A percentile compares a stretch with the other conserved stretches of the same genome.
phyloP scores from a whole-genome alignment of 2,888 invertebrate species.

The Clivina fossor region DNA sequence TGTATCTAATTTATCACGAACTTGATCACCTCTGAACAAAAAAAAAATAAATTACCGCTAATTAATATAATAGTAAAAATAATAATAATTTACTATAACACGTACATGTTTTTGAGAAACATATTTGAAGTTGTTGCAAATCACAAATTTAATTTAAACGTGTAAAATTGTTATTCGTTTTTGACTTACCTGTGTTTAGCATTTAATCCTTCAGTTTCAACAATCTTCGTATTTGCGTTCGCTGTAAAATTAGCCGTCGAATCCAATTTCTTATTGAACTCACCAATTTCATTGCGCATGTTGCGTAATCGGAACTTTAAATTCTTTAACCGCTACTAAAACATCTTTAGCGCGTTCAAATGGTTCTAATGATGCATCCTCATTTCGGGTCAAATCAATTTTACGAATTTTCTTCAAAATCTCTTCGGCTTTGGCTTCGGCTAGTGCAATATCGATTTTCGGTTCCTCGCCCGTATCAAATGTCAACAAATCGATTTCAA shows the following conservation, averaged over 20 bases:
- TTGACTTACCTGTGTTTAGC: constrained; percentile 41
- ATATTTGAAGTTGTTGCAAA: too few species aligned
- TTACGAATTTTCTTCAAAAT: constrained; percentile 63
- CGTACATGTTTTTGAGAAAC: too few species aligned
- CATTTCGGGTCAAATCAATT: constrained; percentile 49
- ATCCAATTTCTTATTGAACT: constrained; percentile 67
- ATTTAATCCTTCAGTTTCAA: constrained; percentile 57
- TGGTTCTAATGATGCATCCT: constrained; percentile 52
- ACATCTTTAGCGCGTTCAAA: constrained; percentile 64
- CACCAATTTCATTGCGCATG: constrained; percentile 65
- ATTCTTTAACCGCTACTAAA: constrained; percentile 65
- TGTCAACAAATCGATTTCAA: constrained; percentile 71
- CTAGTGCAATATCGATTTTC: constrained; percentile 77
- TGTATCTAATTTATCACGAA: constrained; percentile 60
- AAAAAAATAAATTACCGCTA: too few species aligned
- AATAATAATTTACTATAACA: too few species aligned
- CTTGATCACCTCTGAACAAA: constrained; percentile 56
- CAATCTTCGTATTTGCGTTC: constrained; percentile 62
- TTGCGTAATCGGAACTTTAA: constrained; percentile 68
- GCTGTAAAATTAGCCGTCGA: constrained; percentile 71
- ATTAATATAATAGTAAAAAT: too few species aligned
- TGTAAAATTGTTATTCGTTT: too few species aligned
- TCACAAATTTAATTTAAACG: too few species aligned
- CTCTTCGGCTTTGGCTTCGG: constrained; percentile 71
- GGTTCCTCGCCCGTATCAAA: constrained; percentile 73